A percentile compares a stretch with the other conserved stretches of the same genome.
phyloP scores from a whole-genome alignment of 2,113 vertebrate genomes.

The Takifugu flavidus region DNA sequence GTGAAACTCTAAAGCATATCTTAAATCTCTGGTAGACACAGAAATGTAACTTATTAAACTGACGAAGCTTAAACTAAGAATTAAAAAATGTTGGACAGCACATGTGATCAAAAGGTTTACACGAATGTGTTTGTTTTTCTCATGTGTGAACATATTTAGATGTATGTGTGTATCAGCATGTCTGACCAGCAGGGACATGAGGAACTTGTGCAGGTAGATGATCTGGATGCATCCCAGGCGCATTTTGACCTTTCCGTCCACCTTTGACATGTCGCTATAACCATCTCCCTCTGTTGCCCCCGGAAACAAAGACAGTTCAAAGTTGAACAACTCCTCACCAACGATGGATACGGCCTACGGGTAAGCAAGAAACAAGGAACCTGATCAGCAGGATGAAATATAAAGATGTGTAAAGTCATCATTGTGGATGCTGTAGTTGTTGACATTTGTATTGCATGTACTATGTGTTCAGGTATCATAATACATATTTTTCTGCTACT shows the following conservation, averaged over 20 bases:
- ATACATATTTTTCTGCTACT: not conserved
- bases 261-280: conserved; percentile 85
- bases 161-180: not conserved
- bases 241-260: conserved; percentile 85
- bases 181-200: conserved; percentile 87
- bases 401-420: no score
- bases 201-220: conserved; percentile 92
- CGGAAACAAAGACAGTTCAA: conserved; percentile 83
- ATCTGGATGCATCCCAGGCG: conserved; percentile 93
- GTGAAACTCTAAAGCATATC: no score
- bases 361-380: not conserved
- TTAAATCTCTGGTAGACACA: no score
- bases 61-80: no score
- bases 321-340: conserved; percentile 95
- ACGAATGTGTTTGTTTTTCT: not conserved
- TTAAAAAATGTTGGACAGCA: not conserved
- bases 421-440: no score
- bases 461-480: no score
- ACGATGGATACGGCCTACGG: conserved; percentile 89
- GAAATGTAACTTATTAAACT: no score
- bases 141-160: not conserved
- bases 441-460: no score
- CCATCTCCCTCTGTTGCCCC: conserved; percentile 83
- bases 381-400: not conserved
- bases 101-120: not conserved